Percentiles rank a stretch among this genome's conserved stretches.
Conservation (phyloP, 1,140 invertebrate species). For the Euura saliciscinereae region DNA sequence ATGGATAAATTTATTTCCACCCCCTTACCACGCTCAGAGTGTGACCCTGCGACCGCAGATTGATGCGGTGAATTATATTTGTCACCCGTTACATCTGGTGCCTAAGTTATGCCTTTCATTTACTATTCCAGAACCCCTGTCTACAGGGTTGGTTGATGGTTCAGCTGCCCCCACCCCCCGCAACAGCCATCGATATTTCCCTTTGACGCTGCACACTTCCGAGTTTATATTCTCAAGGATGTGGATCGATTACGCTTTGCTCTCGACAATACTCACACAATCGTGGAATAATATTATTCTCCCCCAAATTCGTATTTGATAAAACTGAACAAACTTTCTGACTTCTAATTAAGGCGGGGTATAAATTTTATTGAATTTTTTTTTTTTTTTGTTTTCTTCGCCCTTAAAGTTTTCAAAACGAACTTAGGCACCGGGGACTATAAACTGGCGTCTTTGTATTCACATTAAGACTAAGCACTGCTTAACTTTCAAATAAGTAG, state of each 20-base stretch:
- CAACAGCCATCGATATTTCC: too few species aligned
- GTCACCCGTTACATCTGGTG: conserved; percentile 3
- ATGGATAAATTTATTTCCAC: neutral
- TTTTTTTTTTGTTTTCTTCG: too few species aligned
- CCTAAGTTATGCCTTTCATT: conserved; percentile 1
- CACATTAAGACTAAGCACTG: conserved; percentile 18
- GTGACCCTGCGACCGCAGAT: neutral
- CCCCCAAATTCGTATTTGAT: too few species aligned
- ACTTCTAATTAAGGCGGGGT: too few species aligned
- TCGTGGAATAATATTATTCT: too few species aligned
- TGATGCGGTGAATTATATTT: conserved; percentile 7
- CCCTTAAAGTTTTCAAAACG: conserved; percentile 11
- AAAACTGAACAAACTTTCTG: too few species aligned
- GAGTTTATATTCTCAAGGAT: too few species aligned
- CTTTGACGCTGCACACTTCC: too few species aligned
- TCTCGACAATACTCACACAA: too few species aligned
- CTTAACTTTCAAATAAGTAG: conserved; percentile 40
- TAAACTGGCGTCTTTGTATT: conserved; percentile 23
- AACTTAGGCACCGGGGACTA: neutral
- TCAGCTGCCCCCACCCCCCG: neutral
- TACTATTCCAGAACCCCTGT: neutral
- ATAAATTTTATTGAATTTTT: too few species aligned
- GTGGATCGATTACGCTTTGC: too few species aligned
- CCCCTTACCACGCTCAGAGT: neutral
- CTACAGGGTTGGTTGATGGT: neutral